phyloP scores from a whole-genome alignment of 2,797 vertebrate genomes.

The Euthynnus affinis region DNA sequence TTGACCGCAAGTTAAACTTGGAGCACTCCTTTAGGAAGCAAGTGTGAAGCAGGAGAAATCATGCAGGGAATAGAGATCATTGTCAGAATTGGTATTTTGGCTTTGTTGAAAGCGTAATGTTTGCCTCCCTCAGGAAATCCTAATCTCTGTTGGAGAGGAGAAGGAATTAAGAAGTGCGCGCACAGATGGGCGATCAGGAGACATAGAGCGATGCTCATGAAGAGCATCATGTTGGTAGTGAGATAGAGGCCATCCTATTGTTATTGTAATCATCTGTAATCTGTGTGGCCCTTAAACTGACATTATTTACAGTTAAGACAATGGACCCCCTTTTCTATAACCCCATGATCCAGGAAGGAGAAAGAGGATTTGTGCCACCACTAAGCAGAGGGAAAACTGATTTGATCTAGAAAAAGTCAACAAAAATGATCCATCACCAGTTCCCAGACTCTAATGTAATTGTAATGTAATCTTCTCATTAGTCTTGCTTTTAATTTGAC shows the following conservation, averaged over 20 bases:
- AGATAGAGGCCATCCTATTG: slow-evolving; percentile 69
- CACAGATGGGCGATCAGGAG: slow-evolving; percentile 62
- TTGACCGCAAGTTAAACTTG: neutral
- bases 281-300: slow-evolving; percentile 63
- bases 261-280: slow-evolving; percentile 75
- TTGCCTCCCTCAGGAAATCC: slow-evolving; percentile 51
- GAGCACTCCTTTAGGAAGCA: neutral
- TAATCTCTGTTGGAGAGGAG: slow-evolving; percentile 49
- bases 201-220: slow-evolving; percentile 40
- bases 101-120: slow-evolving; percentile 31
- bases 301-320: slow-evolving; percentile 45
- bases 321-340: slow-evolving; percentile 39
- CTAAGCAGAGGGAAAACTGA: slow-evolving; percentile 7
- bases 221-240: slow-evolving; percentile 46
- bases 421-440: too few species aligned
- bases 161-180: slow-evolving; percentile 48
- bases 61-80: slow-evolving; percentile 15
- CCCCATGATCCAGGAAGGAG: slow-evolving; percentile 27
- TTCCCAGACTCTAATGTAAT: too few species aligned
- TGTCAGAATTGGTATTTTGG: slow-evolving; percentile 43
- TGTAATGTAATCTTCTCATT: too few species aligned
- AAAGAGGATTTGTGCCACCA: slow-evolving; percentile 48
- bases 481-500: too few species aligned
- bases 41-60: neutral
- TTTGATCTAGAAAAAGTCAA: neutral